phyloP scores from a whole-genome alignment of 2,888 invertebrate genomes.

The Sarcophaga variegata region DNA sequence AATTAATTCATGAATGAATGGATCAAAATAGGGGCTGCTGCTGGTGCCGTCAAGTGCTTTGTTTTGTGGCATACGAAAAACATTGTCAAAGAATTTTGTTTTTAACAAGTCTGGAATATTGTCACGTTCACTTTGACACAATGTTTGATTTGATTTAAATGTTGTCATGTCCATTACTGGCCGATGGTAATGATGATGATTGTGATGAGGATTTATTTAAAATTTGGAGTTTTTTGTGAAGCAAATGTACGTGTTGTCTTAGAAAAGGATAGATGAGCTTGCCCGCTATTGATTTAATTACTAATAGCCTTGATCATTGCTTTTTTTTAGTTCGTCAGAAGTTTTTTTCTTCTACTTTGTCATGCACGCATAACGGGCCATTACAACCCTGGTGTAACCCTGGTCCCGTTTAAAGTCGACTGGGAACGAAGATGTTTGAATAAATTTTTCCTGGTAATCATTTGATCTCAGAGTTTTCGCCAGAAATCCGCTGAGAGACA shows the following conservation, averaged over 20 bases:
- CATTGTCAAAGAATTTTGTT: conserved; percentile 15
- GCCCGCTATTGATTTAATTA: no score
- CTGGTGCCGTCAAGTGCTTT: conserved; percentile 9
- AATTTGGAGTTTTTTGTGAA: background rate
- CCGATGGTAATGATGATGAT: background rate
- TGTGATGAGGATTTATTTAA: background rate
- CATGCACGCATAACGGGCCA: no score
- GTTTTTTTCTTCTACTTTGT: no score
- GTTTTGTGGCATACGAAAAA: conserved; percentile 16
- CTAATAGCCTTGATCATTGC: no score
- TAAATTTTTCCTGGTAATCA: no score
- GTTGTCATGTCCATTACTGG: conserved; percentile 2
- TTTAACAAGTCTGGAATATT: conserved; percentile 23
- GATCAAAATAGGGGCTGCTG: background rate
- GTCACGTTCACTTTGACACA: conserved; percentile 45
- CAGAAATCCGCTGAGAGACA: no score
- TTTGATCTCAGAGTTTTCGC: no score
- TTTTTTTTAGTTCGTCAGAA: no score
- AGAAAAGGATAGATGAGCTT: background rate
- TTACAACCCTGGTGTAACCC: no score
- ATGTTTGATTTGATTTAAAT: conserved; percentile 28
- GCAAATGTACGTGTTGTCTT: background rate
- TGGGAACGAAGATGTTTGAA: no score
- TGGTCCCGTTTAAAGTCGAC: no score
- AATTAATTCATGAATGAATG: conserved; percentile 54